These are phyloP conservation scores for Psittacula derbiana DNA, from an alignment of 2,797 vertebrate genomes.

Conservation along the genomic window DNA sequence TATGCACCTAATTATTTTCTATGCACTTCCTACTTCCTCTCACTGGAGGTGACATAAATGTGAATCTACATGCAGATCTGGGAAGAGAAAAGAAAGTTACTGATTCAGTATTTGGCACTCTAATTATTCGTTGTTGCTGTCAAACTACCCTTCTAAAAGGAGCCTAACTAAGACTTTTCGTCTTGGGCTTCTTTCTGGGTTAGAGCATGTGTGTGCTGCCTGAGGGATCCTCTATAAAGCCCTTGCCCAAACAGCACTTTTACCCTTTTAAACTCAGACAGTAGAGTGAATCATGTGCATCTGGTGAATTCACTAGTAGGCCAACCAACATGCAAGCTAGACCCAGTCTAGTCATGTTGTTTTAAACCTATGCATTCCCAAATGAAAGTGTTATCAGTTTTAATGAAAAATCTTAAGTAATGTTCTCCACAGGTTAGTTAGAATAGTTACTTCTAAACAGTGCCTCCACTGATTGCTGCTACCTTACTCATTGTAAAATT, in stretches of 20 bases:
- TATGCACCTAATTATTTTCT: neutral
- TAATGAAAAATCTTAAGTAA: neutral
- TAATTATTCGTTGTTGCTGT: constrained; percentile 8
- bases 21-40: neutral
- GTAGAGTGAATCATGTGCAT: neutral
- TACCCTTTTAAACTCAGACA: neutral
- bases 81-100: neutral
- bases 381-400: neutral
- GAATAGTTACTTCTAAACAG: neutral
- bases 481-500: neutral
- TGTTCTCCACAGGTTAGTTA: neutral
- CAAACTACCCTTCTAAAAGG: neutral
- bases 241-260: neutral
- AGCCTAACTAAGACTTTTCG: neutral
- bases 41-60: neutral
- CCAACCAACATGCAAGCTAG: neutral
- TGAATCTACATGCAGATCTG: neutral
- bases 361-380: neutral
- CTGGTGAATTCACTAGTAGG: neutral
- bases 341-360: neutral
- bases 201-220: neutral
- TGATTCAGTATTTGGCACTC: neutral
- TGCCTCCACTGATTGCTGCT: neutral
- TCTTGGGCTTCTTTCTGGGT: neutral
- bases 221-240: neutral